Evolutionary conservation across 1,140 invertebrate genomes (phyloP), one percentile per base, ranked within the genome.

Genomic region (Temnothorax longispinosus): DNA sequence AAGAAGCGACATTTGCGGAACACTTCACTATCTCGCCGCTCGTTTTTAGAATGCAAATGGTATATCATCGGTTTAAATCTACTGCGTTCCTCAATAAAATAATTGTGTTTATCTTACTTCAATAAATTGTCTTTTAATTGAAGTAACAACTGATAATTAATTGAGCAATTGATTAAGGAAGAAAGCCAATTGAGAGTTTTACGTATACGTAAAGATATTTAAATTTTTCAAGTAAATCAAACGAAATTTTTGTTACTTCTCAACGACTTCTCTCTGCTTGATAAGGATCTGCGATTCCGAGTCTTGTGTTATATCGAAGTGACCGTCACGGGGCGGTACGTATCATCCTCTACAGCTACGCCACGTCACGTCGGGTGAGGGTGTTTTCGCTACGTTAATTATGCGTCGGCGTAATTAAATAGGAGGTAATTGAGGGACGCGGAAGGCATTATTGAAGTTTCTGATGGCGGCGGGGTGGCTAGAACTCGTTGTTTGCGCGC

Each of bases 371-470:
- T 86, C 67, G 82, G 52, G 78, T 74, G 87, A 89, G 89, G 89
- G 88, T 84, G 87, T 77, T 85, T 87, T 84, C 85, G 88, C 88
- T 89, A 90, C 90, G 91, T 94, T 93, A 92, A 92, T 93, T 93
- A 94, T 92, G 91, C 92, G 89, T 90, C 90, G 87, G 75, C 90
- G 91, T 93, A 94, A 94, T 94, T 93, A 94, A 94, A 93, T 94
- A 93, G 90, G 71, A 91, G 93, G 92, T 94, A 94, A 94, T 93
- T 93, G 90, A 92, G 92, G 90, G 90, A 93, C 89, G 91, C 90
- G 91, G 89, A 91, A 86, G 91, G 89, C 93, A 94, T 93, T 94
- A 93, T 91, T 92, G 92, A 93, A 94, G 93, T 94, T 94, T 94
- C 92, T 90, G 92, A 90, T 89, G 88, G 87, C 64, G 78, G 50